These are phyloP conservation scores for Apocrypta bakeri DNA, from an alignment of 1,140 invertebrate species.

Conservation along the genomic window DNA sequence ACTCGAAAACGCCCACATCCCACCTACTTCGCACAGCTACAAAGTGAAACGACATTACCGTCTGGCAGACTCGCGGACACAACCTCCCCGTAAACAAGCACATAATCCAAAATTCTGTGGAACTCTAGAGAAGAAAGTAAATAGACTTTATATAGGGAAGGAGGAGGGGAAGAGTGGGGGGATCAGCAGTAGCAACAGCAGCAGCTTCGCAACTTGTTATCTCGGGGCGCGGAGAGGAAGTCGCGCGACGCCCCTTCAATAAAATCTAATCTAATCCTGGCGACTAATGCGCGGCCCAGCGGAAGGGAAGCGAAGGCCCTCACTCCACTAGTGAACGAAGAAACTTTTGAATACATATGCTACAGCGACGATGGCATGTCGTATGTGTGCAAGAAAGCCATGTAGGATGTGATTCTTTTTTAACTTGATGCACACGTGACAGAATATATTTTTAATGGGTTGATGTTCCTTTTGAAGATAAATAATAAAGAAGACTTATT, in stretches of 20 bases:
- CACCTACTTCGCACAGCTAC: background rate
- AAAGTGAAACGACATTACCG: constrained; percentile 25
- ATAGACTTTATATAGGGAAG: background rate
- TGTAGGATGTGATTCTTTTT: no score
- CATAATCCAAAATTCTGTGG: constrained; percentile 31
- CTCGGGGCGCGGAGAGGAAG: constrained; percentile 53
- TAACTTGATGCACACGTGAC: background rate
- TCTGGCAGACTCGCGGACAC: background rate
- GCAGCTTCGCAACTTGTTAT: constrained; percentile 19
- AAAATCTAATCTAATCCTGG: constrained; percentile 62
- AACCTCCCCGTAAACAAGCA: constrained; percentile 30
- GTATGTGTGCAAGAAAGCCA: background rate
- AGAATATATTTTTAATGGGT: background rate
- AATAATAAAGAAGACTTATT: no score
- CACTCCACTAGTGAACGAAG: background rate
- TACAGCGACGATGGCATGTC: background rate
- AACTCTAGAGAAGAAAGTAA: constrained; percentile 26
- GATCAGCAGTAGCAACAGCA: background rate
- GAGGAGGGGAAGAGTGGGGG: background rate
- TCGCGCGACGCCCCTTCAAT: constrained; percentile 53
- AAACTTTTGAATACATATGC: background rate
- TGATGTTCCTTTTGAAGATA: no score
- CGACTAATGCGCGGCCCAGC: constrained; percentile 49
- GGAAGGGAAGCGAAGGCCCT: background rate
- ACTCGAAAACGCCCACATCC: background rate